Base-by-base conservation (phyloP, 2,113 vertebrate species). In the Noctilio leporinus region DNA sequence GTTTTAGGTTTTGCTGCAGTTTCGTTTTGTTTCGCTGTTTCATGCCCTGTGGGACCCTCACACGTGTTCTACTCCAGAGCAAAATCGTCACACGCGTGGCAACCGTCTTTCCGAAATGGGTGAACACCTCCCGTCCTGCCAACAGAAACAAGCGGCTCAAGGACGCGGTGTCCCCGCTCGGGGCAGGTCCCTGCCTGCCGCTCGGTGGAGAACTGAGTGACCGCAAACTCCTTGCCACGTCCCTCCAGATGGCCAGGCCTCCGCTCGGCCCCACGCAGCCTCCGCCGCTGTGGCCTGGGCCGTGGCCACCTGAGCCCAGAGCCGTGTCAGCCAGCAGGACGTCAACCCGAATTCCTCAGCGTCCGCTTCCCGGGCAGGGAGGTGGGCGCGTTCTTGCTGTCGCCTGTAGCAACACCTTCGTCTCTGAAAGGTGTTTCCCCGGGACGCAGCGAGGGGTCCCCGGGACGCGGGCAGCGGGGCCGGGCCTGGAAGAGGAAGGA, bases 321-420 rank as follows among this genome's bases (percentile, higher is more conserved):
- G 20, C 1, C 0, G 7, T 65, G 28, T 85, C 82, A 0, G 4
- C 4, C 0, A 33, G 49, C 15, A 0, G 4, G 33, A 24, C 24
- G 69, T 45, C 43, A 35, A 5, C 38, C 33, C 14, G 2, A 19
- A 55, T 10, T 19, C 67, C 85, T 51, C 43, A 3, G 9, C 3
- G 24, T 4, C 84, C 24, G 78, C 35, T 15, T 4, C n/a, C 5
- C 0, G 2, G 2, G 12, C 59, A 24, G 51, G 14, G 43, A 72
- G n/a, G n/a, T n/a, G n/a, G n/a, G n/a, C n/a, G 5, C 86, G 35
- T 53, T 87, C 62, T 45, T 81, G 33, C 38, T n/a, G 57, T 51
- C 43, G 59, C 94, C 75, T 43, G 4, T 22, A 10, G 62, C 69
- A 40, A 73, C 89, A 78, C 47, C 86, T 81, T 64, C 20, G 70